These are phyloP conservation scores for Condylostylus longicornis DNA, from an alignment of 1,140 invertebrate genomes.

Conservation along the genomic window DNA sequence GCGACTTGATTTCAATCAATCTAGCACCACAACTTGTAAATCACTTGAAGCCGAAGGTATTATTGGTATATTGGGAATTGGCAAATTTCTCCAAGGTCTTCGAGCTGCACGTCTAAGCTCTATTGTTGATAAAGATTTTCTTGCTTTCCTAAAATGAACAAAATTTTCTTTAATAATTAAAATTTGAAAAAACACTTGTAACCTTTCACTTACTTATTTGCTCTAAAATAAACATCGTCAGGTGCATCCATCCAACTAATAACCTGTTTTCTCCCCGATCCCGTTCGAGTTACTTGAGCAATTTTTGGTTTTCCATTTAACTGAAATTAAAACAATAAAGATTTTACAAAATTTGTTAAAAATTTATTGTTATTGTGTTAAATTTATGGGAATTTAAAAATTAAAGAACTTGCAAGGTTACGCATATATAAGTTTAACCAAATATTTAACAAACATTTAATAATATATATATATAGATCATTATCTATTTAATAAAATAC, in stretches of 20 bases:
- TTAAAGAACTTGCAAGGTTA: not conserved
- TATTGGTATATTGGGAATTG: slow-evolving; percentile 18
- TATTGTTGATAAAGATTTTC: slow-evolving; percentile 59
- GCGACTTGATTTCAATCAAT: slow-evolving; percentile 39
- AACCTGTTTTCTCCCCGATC: slow-evolving; percentile 64
- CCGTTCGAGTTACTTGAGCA: slow-evolving; percentile 45
- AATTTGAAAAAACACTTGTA: not conserved
- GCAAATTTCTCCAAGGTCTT: slow-evolving; percentile 70
- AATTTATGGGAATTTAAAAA: not conserved
- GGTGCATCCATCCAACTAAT: slow-evolving; percentile 97
- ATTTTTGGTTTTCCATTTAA: slow-evolving; percentile 59
- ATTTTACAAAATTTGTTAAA: not conserved
- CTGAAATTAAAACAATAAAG: slow-evolving; percentile 19
- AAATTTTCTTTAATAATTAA: not conserved
- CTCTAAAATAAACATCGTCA: slow-evolving; percentile 90
- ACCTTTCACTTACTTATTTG: slow-evolving; percentile 63
- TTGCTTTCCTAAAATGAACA: slow-evolving; percentile 48
- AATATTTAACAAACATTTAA: not conserved
- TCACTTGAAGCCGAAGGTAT: slow-evolving; percentile 24
- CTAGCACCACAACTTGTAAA: slow-evolving; percentile 51
- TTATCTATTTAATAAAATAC: no score
- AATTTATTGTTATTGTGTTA: not conserved
- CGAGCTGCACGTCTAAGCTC: slow-evolving; percentile 78
- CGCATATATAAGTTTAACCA: no score
- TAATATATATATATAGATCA: not conserved